phyloP scores from a whole-genome alignment of 2,888 invertebrate species.

The Acanthosepion pharaonis region DNA sequence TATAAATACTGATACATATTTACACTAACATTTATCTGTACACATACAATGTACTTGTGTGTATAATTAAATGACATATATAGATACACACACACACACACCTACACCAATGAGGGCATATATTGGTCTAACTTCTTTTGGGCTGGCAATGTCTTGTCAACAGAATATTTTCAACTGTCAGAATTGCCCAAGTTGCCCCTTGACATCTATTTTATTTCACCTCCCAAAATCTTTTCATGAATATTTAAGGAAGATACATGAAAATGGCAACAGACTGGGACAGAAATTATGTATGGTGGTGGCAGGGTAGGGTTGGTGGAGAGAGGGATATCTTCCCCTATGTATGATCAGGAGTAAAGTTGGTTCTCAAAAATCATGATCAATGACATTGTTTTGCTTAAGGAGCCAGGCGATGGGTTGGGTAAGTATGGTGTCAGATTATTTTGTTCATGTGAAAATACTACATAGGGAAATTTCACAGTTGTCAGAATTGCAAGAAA shows the following conservation, averaged over 20 bases:
- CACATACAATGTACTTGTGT: not conserved
- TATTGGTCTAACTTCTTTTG: not conserved
- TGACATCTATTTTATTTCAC: not conserved
- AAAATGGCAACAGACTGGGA: not conserved
- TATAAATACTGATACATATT: not conserved
- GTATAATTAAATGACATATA: not conserved
- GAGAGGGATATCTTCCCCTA: not conserved
- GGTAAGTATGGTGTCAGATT: too few species aligned
- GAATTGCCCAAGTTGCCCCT: not conserved
- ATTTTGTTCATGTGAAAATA: too few species aligned
- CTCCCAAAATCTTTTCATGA: not conserved
- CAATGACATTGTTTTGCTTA: not conserved
- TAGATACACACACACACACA: not conserved
- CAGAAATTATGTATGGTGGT: not conserved
- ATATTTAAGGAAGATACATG: not conserved
- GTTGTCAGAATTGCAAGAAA: not conserved
- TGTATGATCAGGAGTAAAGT: not conserved
- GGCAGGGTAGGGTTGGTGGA: not conserved
- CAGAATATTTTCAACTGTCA: not conserved
- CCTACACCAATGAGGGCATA: not conserved
- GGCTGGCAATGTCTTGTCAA: constrained; percentile 4
- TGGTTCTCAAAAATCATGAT: not conserved
- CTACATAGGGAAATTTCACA: not conserved
- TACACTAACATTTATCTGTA: too few species aligned
- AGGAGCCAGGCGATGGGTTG: not conserved